Base-by-base conservation (phyloP, 2,113 vertebrate species). In the Manacus vitellinus region DNA sequence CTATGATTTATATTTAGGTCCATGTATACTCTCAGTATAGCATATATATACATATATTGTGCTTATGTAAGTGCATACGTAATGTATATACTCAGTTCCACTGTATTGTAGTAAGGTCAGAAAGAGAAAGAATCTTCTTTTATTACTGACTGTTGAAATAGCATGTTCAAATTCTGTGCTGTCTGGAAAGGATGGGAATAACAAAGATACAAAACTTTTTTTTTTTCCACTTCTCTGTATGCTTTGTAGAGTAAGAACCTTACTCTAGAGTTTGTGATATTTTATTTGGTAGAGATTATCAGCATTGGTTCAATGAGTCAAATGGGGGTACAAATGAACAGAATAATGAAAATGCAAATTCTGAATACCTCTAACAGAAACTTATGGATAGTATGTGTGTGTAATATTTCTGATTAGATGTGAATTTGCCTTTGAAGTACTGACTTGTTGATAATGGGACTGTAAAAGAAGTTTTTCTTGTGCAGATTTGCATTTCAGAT, bases 341-440 rank as follows among this genome's bases (percentile, higher is more conserved):
- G 13, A 68, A 41, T 28, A 56, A 61, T 33, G 35, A 73, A 89
- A 89, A 88, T 47, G 5, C 22, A 70, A 79, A 79, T n/a, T 94
- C 14, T 73, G 33, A 47, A n/a, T 67, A 55, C 8, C 39, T 52
- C 0, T 0, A 59, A 54, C 8, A 74, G 18, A 71, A 68, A 23
- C 25, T 18, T 3, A 55, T 44, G 20, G 22, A 4, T 58, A 43
- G n/a, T 70, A 22, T 56, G 3, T 8, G 2, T 56, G 6, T 63
- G 16, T 46, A 75, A 31, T 82, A 65, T 65, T 89, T 85, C 21
- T 80, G 30, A 62, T 62, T 43, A 56, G 63, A 22, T 77, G 4
- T 51, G 56, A 59, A 11, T 31, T 75, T 94, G 41, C 59, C 30
- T 85, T 89, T 79, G n/a, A 81, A 31, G 37, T 68, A 39, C 10